Evolutionary conservation across 2,797 vertebrate genomes (phyloP).

Genomic region (Sparidentex hasta): DNA sequence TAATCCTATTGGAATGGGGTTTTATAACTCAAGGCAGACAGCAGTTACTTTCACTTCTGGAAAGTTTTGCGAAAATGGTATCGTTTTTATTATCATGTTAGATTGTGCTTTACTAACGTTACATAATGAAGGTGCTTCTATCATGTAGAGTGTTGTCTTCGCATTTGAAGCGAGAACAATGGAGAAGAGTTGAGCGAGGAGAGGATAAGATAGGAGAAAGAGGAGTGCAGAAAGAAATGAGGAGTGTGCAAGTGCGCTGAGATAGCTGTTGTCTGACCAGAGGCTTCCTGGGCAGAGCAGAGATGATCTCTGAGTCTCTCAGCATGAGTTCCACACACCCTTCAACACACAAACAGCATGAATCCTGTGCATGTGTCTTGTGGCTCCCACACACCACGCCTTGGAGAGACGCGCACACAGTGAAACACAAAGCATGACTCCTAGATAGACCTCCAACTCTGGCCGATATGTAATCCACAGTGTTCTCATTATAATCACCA

Average conservation of each 20-base stretch:
- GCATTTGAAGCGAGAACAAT: constrained; percentile 32
- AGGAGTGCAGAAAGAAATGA: constrained; percentile 22
- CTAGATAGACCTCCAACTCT: constrained; percentile 51
- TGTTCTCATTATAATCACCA: constrained; percentile 61
- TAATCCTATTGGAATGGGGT: constrained; percentile 9
- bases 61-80: not conserved
- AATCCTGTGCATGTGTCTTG: constrained; percentile 37
- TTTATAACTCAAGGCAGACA: constrained; percentile 3
- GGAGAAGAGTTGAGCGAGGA: constrained; percentile 4
- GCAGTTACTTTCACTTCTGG: not conserved
- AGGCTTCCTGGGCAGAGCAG: constrained; percentile 73
- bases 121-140: not conserved
- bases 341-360: constrained; percentile 72
- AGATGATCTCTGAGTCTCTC: constrained; percentile 76
- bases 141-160: constrained; percentile 17
- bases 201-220: constrained; percentile 1
- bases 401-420: constrained; percentile 19
- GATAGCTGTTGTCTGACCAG: constrained; percentile 71
- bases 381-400: constrained; percentile 44
- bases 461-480: constrained; percentile 39
- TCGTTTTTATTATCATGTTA: not conserved
- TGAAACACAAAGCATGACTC: constrained; percentile 47
- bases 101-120: not conserved
- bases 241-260: constrained; percentile 47
- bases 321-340: constrained; percentile 66